Base-by-base conservation (phyloP, 2,888 invertebrate species). In the Dascillus cervinus region DNA sequence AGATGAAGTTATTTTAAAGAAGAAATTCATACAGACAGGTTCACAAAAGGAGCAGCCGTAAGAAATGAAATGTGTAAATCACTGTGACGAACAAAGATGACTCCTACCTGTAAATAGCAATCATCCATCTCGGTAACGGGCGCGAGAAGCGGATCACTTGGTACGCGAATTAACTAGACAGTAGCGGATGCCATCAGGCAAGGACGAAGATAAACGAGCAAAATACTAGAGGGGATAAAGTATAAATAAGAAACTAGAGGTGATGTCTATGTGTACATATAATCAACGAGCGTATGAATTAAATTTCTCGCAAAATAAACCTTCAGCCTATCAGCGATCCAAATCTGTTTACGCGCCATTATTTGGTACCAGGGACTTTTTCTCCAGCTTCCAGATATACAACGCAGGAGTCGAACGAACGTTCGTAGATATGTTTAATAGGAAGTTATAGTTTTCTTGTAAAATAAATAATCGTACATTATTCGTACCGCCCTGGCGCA, bases 131-230 rank as follows among this genome's bases (percentile, higher is more conserved):
- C 33, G 21, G 26, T 39, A 30, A 26, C 32, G 34, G 33, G n/a
- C n/a, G n/a, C n/a, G n/a, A n/a, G n/a, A n/a, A n/a, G n/a, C n/a
- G 37, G 39, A 44, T 44, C 38, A 40, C 40, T 39, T 33, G 34
- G 35, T n/a, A n/a, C 34, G 32, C 39, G 43, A 46, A 46, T 46
- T 46, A 46, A 46, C 46, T 26, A 37, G 39, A 43, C 43, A 41
- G 39, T 25, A 28, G 28, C 38, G 37, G 34, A 39, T 37, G 40
- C 35, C 33, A 40, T 39, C 41, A 37, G 29, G 36, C 27, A 34
- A 43, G 32, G 39, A 37, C 37, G 40, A 43, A 46, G 46, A 46
- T 44, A 41, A 43, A 44, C 39, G 41, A 41, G 26, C 11, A 30
- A 37, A 33, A 29, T 21, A 15, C 24, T 29, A 25, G 13, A 20